These are phyloP conservation scores for Daubentonia madagascariensis DNA, from an alignment of 2,113 vertebrate species.

Conservation along the genomic window DNA sequence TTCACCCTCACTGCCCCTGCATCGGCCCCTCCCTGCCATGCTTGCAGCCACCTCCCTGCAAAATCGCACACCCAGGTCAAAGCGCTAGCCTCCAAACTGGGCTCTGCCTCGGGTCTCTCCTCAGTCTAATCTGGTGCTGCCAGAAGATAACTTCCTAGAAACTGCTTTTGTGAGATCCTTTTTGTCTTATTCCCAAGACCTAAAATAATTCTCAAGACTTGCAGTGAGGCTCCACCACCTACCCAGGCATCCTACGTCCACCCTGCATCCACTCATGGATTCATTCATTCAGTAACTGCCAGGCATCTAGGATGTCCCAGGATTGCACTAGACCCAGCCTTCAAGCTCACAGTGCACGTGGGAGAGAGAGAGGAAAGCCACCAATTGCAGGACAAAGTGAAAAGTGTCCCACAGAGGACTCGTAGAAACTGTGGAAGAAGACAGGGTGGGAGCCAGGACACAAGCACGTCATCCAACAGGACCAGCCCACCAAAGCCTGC, in stretches of 20 bases:
- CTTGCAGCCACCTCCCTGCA: neutral
- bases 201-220: neutral
- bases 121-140: neutral
- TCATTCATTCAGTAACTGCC: neutral
- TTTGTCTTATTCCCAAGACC: neutral
- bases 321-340: neutral
- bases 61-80: neutral
- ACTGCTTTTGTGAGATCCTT: neutral
- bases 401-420: neutral
- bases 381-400: no score
- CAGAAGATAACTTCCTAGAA: neutral
- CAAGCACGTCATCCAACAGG: no score
- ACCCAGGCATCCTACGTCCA: neutral
- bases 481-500: neutral
- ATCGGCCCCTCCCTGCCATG: no score
- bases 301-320: neutral
- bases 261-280: neutral
- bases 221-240: no score
- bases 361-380: neutral
- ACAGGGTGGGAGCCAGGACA: neutral
- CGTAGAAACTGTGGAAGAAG: neutral
- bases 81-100: neutral
- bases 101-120: neutral
- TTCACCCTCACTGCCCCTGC: rapidly evolving
- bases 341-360: neutral